Base-by-base conservation (phyloP, 2,113 vertebrate genomes). In the Oriolus oriolus region DNA sequence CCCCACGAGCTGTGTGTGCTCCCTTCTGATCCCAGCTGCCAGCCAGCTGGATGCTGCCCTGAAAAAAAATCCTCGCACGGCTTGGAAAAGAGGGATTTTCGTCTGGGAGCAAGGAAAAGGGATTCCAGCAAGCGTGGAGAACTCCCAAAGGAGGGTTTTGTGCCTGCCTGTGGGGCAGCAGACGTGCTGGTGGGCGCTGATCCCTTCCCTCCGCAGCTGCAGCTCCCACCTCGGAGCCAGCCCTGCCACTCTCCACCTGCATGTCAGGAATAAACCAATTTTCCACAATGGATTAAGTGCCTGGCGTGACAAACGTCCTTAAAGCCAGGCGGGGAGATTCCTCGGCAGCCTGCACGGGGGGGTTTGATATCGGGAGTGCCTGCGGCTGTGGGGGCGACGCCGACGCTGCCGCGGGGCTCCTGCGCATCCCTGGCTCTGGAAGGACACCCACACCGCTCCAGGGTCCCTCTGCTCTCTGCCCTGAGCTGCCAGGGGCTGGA, bases 241-340 rank as follows among this genome's bases (percentile, higher is more conserved):
- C 63, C 90, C 54, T 60, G 53, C 14, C 73, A 22, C 91, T 83
- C 94, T 91, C 81, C 71, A 82, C 91, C 87, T 83, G 88, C 63
- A 1, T 2, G 86, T 49, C 89, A 91, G 68, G 60, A 89, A 33
- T 66, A 92, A 97, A 90, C 56, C 64, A 3, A 60, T 96, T 70
- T 84, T 93, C 91, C 39, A 2, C 28, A 3, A 61, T 0, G 19
- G 91, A 96, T 87, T 83, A 90, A 95, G 88, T 20, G 74, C 66
- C 74, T 92, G 83, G 69, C 49, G 91, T 97, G 96, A 95, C 85
- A 92, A 80, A 96, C 47, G 80, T 82, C 19, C 91, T 93, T 87
- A 88, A n/a, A 91, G 60, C 23, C 49, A 87, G 87, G 45, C 4
- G 4, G 41, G 93, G 73, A 87, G 82, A 39, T 44, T 77, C 90